A percentile compares a stretch with the other conserved stretches of the same genome.
Conservation (phyloP, 2,113 vertebrate species). For the Microcebus murinus region DNA sequence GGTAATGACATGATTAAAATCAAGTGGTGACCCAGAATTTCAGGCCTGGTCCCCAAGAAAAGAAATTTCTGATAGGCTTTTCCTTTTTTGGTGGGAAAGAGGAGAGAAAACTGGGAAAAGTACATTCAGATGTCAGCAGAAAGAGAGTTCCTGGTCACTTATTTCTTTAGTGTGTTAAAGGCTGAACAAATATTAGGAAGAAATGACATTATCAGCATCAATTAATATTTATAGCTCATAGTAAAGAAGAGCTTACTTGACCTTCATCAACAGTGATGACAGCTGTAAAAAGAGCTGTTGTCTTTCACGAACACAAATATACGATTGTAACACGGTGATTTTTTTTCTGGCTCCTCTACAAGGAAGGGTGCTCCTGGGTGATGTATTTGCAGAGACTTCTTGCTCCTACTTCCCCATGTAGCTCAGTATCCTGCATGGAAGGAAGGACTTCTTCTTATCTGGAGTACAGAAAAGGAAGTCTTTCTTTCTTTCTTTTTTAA, state of each 20-base stretch:
- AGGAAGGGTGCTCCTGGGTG: not conserved
- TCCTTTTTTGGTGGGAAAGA: not conserved
- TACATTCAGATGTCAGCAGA: not conserved
- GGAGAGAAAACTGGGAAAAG: not conserved
- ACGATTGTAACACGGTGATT: not conserved
- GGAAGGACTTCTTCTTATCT: not conserved
- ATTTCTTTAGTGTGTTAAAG: slow-evolving; percentile 1
- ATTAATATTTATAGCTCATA: not conserved
- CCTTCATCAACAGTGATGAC: not conserved
- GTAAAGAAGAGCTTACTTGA: not conserved
- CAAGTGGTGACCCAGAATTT: not conserved
- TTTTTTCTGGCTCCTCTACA: not conserved
- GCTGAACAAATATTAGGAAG: not conserved
- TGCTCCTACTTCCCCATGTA: not conserved
- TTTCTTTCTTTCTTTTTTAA: not conserved
- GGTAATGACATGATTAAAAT: not conserved
- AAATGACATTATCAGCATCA: not conserved
- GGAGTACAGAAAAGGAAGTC: not conserved
- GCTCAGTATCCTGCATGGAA: not conserved
- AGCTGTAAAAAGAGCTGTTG: not conserved
- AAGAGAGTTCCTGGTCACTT: not conserved
- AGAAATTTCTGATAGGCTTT: not conserved
- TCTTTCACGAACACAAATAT: not conserved
- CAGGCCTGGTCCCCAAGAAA: not conserved
- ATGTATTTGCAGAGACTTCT: not conserved